Percentiles rank a stretch among this genome's conserved stretches.
Evolutionary conservation across 1,140 invertebrate species (phyloP).

Genomic region (Theocolax elegans): DNA sequence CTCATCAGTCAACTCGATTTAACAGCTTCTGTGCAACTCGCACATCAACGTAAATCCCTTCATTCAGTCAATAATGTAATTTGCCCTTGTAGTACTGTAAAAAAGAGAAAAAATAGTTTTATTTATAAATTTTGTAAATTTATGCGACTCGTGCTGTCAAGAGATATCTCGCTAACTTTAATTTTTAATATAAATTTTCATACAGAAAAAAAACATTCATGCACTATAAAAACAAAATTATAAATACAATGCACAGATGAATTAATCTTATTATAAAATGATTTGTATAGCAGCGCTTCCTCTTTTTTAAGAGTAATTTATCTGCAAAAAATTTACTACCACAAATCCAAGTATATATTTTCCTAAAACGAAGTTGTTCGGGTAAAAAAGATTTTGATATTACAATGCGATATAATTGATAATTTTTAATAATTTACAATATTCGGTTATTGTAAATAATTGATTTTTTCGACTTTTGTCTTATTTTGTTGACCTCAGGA

Average conservation of each 20-base stretch:
- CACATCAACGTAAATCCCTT: neutral
- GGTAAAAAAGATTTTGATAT: no score
- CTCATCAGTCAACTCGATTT: slow-evolving; percentile 32
- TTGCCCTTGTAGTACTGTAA: neutral
- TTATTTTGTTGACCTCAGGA: no score
- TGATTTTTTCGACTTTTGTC: no score
- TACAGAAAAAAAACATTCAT: no score
- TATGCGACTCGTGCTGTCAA: slow-evolving; percentile 14
- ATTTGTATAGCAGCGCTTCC: neutral
- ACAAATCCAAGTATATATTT: no score
- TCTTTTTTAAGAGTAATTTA: slow-evolving; percentile 21
- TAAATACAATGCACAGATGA: slow-evolving; percentile 2
- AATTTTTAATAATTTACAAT: no score
- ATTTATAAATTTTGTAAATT: slow-evolving; percentile 24
- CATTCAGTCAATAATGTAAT: slow-evolving; percentile 22
- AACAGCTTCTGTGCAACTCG: neutral
- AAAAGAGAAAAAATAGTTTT: slow-evolving; percentile 5
- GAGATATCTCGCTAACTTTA: neutral
- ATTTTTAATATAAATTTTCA: slow-evolving; percentile 2
- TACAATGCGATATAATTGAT: no score
- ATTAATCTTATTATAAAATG: slow-evolving; percentile 36
- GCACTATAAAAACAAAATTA: slow-evolving; percentile 9
- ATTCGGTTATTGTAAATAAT: no score
- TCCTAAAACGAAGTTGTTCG: no score
- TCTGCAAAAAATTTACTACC: slow-evolving; percentile 13